phyloP scores from a whole-genome alignment of 2,888 invertebrate genomes.

The Carterocephalus palaemon region DNA sequence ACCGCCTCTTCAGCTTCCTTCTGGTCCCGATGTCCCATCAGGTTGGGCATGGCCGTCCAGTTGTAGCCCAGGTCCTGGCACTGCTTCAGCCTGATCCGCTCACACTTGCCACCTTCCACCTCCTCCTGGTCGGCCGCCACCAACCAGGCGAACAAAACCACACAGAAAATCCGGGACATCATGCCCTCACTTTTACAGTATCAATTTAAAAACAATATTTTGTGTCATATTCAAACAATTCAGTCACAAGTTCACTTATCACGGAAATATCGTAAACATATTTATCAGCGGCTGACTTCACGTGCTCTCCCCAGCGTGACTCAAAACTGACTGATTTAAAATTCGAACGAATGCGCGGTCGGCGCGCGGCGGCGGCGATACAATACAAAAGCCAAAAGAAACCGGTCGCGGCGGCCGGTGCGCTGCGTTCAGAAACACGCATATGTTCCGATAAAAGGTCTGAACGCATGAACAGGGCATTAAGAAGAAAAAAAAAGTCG shows the following conservation, averaged over 20 bases:
- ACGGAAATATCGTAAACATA: conserved; percentile 57
- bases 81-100: conserved; percentile 86
- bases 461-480: conserved; percentile 73
- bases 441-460: conserved; percentile 74
- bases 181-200: conserved; percentile 46
- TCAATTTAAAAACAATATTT: conserved; percentile 39
- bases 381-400: conserved; percentile 62
- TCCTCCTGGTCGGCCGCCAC: conserved; percentile 67
- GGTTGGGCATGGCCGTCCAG: conserved; percentile 91
- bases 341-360: conserved; percentile 43
- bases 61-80: conserved; percentile 92
- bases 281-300: conserved; percentile 32
- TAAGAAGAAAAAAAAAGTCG: conserved; percentile 63
- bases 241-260: conserved; percentile 59
- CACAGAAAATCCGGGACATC: conserved; percentile 67
- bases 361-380: conserved; percentile 50
- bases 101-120: conserved; percentile 81
- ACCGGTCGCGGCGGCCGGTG: conserved; percentile 65
- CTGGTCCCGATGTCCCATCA: conserved; percentile 89
- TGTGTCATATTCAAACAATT: conserved; percentile 54
- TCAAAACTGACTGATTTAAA: conserved; percentile 59
- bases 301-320: conserved; percentile 41
- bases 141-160: conserved; percentile 53
- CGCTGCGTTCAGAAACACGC: conserved; percentile 62
- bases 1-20: conserved; percentile 89